Conservation (phyloP, 2,797 vertebrate species). For the Syncerus caffer region DNA sequence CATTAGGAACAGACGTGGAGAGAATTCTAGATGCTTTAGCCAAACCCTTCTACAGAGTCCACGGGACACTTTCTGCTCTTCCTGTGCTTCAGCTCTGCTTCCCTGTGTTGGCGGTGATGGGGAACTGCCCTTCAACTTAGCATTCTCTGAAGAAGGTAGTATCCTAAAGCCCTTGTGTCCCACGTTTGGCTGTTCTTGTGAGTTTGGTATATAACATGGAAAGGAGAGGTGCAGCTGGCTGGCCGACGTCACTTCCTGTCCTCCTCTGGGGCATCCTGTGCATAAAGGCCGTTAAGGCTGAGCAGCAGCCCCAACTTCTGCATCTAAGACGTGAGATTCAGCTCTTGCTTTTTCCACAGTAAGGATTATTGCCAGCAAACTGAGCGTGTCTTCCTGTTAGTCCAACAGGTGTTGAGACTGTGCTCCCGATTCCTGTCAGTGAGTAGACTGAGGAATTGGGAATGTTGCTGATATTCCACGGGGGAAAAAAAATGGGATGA, state of each 20-base stretch:
- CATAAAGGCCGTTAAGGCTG: rapidly evolving
- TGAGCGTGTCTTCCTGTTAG: not conserved
- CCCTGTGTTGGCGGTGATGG: not conserved
- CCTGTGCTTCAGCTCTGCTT: not conserved
- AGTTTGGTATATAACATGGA: not conserved
- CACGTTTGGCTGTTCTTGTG: not conserved
- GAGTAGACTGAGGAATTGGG: slow-evolving; percentile 11
- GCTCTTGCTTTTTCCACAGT: not conserved
- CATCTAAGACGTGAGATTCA: not conserved
- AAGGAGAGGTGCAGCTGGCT: not conserved
- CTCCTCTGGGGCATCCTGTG: not conserved
- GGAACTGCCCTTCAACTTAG: not conserved
- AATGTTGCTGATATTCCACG: not conserved
- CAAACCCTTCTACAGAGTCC: not conserved
- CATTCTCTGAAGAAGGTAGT: not conserved
- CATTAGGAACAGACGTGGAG: not conserved
- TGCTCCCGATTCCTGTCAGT: not conserved
- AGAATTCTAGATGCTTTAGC: not conserved
- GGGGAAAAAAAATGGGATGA: not conserved
- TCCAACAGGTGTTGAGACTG: not conserved
- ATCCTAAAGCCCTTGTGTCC: not conserved
- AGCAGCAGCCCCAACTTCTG: not conserved
- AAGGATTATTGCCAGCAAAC: not conserved
- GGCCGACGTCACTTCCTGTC: not conserved
- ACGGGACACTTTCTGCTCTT: not conserved